Evolutionary conservation across 2,888 invertebrate species (phyloP).

Genomic region (Lasioglossum leucozonium): DNA sequence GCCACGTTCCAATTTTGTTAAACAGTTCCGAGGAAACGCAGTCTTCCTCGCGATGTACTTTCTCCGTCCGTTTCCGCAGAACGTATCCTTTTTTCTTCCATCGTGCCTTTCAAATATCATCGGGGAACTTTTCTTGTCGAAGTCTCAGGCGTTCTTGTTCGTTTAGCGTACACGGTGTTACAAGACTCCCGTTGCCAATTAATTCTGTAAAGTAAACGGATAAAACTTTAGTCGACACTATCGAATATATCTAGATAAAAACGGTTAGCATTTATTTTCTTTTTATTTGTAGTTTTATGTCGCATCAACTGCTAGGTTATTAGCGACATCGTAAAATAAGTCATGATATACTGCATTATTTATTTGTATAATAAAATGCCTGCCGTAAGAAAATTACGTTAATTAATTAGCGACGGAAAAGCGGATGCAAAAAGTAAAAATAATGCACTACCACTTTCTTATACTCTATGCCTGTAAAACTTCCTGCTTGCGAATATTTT

Average conservation of each 20-base stretch:
- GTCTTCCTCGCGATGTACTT: constrained; percentile 65
- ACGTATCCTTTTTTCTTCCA: constrained; percentile 61
- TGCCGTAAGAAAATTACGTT: not conserved
- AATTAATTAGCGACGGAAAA: constrained; percentile 17
- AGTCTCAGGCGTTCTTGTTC: constrained; percentile 19
- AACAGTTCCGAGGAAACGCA: constrained; percentile 33
- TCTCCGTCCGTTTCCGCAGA: constrained; percentile 66
- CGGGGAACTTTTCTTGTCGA: constrained; percentile 51
- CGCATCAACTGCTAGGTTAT: too few species aligned
- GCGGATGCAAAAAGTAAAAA: constrained; percentile 2
- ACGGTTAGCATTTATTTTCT: too few species aligned
- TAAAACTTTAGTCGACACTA: too few species aligned
- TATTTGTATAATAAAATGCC: too few species aligned
- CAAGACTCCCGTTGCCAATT: constrained; percentile 26
- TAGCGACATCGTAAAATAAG: too few species aligned
- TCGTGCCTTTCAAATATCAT: constrained; percentile 68
- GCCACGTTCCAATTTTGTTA: constrained; percentile 38
- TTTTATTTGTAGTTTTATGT: too few species aligned
- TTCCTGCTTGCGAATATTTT: constrained; percentile 35
- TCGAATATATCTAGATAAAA: too few species aligned
- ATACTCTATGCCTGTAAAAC: not conserved
- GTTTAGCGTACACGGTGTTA: not conserved
- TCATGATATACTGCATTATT: too few species aligned
- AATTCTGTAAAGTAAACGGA: not conserved
- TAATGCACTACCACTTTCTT: not conserved